A percentile compares a stretch with the other conserved stretches of the same genome.
Conservation (phyloP, 2,888 invertebrate species). For the Sclerodermus sp. region DNA sequence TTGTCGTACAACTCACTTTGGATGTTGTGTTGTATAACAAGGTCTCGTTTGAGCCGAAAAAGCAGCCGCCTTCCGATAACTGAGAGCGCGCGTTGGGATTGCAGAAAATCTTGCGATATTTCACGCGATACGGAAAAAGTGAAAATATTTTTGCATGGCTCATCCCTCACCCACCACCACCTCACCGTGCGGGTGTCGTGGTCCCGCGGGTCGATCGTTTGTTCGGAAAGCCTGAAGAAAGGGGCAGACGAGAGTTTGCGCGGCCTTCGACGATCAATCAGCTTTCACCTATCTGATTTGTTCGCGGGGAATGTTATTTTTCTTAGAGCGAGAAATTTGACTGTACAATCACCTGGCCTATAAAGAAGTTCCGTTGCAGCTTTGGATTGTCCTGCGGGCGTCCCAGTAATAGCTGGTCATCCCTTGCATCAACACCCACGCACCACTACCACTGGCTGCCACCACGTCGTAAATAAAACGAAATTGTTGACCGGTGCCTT, state of each 20-base stretch:
- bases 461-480: conserved; percentile 51
- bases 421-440: conserved; percentile 42
- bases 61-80: no score
- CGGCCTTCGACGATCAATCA: conserved; percentile 43
- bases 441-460: conserved; percentile 15
- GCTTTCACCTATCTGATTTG: conserved; percentile 14
- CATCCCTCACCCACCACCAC: conserved; percentile 8
- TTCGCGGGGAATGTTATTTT: no score
- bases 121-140: no score
- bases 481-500: conserved; percentile 48
- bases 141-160: no score
- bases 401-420: no score
- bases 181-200: conserved; percentile 14
- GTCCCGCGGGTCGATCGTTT: conserved; percentile 36
- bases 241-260: conserved; percentile 39
- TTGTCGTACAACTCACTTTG: conserved; percentile 56
- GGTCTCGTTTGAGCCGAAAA: conserved; percentile 16
- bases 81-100: no score
- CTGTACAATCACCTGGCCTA: no score
- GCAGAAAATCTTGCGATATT: no score
- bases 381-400: no score
- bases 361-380: no score
- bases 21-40: conserved; percentile 54
- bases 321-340: no score
- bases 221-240: conserved; percentile 38